phyloP scores from a whole-genome alignment of 2,797 vertebrate genomes.

The Lithobates sylvaticus region DNA sequence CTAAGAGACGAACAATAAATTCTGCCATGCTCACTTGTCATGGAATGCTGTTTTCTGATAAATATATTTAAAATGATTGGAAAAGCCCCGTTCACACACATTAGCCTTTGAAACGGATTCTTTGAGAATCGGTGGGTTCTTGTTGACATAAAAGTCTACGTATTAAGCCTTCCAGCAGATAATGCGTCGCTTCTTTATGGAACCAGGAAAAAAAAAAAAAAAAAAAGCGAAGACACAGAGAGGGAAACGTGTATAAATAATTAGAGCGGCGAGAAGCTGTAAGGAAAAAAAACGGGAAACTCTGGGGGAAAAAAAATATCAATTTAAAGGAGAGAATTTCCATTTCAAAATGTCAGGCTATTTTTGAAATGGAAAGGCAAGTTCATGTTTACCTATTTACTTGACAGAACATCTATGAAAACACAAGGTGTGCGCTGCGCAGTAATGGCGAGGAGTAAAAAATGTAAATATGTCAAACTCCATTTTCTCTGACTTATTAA shows the following conservation, averaged over 20 bases:
- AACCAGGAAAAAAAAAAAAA: background rate
- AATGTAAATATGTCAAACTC: constrained; percentile 16
- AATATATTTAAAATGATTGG: too few species aligned
- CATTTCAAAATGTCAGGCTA: constrained; percentile 55
- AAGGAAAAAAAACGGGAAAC: constrained; percentile 7
- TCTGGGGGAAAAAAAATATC: constrained; percentile 23
- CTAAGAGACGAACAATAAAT: too few species aligned
- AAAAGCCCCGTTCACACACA: too few species aligned
- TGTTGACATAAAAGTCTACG: constrained; percentile 16
- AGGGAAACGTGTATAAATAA: constrained; percentile 28
- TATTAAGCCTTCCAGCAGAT: background rate
- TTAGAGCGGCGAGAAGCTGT: constrained; percentile 20
- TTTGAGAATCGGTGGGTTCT: background rate
- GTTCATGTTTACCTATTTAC: constrained; percentile 47
- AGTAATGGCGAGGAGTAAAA: constrained; percentile 6
- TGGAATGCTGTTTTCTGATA: too few species aligned
- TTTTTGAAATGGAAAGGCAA: constrained; percentile 51
- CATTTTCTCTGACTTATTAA: constrained; percentile 26
- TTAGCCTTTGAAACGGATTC: background rate
- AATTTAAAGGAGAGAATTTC: constrained; percentile 57
- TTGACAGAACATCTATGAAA: constrained; percentile 52
- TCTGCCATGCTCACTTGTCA: too few species aligned
- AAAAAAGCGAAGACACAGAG: background rate
- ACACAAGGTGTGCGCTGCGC: constrained; percentile 14
- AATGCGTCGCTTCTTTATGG: background rate